phyloP scores from a whole-genome alignment of 2,113 vertebrate genomes.

The Oryzias javanicus region DNA sequence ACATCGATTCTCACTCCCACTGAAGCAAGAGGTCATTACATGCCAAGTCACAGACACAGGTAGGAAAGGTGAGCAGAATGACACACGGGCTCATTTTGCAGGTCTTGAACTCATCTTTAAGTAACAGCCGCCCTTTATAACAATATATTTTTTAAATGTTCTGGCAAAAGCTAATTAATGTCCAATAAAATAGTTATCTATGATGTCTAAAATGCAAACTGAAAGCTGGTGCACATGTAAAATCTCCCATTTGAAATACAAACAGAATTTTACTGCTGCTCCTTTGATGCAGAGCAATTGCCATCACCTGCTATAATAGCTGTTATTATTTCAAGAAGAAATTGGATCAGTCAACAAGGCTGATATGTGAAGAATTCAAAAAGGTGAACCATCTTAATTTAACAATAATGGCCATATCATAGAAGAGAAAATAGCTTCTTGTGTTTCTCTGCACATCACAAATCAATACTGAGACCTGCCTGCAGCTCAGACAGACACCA shows the following conservation, averaged over 20 bases:
- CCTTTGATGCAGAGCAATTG: slow-evolving; percentile 19
- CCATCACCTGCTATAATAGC: slow-evolving; percentile 7
- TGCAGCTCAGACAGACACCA: slow-evolving; percentile 43
- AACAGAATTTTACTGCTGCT: slow-evolving; percentile 1
- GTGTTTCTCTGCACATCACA: slow-evolving; percentile 44
- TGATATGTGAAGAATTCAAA: slow-evolving; percentile 30
- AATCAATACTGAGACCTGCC: slow-evolving; percentile 59
- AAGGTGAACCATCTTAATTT: slow-evolving; percentile 52
- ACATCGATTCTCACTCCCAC: slow-evolving; percentile 64
- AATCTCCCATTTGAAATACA: slow-evolving; percentile 1
- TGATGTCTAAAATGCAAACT: slow-evolving; percentile 12
- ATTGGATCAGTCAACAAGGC: slow-evolving; percentile 45
- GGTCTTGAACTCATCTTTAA: slow-evolving; percentile 55
- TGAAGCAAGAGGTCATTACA: slow-evolving; percentile 72
- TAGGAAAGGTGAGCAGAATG: slow-evolving; percentile 29
- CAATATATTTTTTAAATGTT: no score
- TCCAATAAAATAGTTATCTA: no score
- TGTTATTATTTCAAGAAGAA: slow-evolving; percentile 39
- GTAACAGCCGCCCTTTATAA: neutral
- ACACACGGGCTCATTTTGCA: slow-evolving; percentile 47
- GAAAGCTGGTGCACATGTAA: slow-evolving; percentile 20
- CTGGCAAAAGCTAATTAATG: no score
- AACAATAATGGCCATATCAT: slow-evolving; percentile 71
- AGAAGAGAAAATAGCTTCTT: slow-evolving; percentile 66
- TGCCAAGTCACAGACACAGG: slow-evolving; percentile 62